These are phyloP conservation scores for Rotaria socialis DNA, from an alignment of 2,888 invertebrate species.

Conservation along the genomic window DNA sequence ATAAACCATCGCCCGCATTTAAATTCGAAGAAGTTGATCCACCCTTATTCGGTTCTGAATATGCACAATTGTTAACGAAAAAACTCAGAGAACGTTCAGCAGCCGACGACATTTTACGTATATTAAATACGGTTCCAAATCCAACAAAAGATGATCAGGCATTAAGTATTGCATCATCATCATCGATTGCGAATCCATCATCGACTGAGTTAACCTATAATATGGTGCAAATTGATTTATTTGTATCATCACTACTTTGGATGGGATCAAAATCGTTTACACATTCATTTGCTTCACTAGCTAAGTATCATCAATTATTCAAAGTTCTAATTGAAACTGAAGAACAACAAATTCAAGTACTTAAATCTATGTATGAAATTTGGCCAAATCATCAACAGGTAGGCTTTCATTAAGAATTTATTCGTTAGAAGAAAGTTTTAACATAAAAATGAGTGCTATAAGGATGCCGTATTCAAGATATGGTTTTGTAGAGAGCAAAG, in stretches of 20 bases:
- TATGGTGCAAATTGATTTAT: constrained; percentile 89
- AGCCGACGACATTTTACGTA: constrained; percentile 1
- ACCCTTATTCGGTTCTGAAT: constrained; percentile 70
- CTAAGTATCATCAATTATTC: constrained; percentile 70
- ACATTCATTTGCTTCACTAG: constrained; percentile 95
- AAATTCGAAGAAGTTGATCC: constrained; percentile 64
- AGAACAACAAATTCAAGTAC: constrained; percentile 86
- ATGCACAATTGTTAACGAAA: constrained; percentile 6
- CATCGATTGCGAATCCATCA: constrained; percentile 59
- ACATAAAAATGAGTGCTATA: no score
- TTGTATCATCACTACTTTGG: constrained; percentile 86
- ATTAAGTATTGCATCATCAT: background rate
- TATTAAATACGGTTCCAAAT: background rate
- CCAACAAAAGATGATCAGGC: background rate
- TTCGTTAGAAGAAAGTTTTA: no score
- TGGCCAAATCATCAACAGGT: constrained; percentile 83
- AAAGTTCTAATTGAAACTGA: constrained; percentile 75
- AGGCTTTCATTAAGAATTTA: background rate
- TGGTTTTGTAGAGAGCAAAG: no score
- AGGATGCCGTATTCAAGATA: no score
- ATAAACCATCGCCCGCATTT: constrained; percentile 63
- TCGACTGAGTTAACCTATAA: constrained; percentile 69
- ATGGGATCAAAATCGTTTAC: constrained; percentile 93
- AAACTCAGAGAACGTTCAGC: background rate
- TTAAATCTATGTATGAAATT: constrained; percentile 85